These are phyloP conservation scores for Hippopotamus amphibius DNA, from an alignment of 2,113 vertebrate genomes.

Conservation along the genomic window DNA sequence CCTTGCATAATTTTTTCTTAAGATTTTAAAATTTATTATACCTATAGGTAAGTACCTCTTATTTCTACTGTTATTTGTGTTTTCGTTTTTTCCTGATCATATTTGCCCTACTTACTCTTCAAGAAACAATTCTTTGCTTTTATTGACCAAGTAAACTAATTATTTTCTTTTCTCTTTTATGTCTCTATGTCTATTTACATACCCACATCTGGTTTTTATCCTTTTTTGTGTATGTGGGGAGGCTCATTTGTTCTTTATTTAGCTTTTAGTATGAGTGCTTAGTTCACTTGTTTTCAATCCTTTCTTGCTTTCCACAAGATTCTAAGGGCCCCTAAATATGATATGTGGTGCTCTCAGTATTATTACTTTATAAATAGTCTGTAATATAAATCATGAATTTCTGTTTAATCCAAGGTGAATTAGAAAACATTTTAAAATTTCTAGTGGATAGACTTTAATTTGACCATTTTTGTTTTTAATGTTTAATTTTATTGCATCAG, in stretches of 20 bases:
- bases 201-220: neutral
- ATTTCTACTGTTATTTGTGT: slow-evolving; percentile 4
- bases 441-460: slow-evolving; percentile 28
- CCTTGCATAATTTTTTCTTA: neutral
- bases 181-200: neutral
- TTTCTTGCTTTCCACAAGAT: slow-evolving; percentile 35
- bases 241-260: neutral
- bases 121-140: neutral
- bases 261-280: neutral
- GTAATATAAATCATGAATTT: slow-evolving; percentile 33
- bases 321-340: neutral
- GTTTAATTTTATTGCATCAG: slow-evolving; percentile 17
- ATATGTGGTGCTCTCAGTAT: neutral
- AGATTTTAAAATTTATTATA: neutral
- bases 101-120: neutral
- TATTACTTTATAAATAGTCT: neutral
- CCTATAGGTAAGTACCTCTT: neutral
- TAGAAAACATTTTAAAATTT: slow-evolving; percentile 31
- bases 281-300: neutral
- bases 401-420: slow-evolving; percentile 23
- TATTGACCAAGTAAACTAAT: neutral
- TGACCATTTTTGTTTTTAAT: slow-evolving; percentile 20
- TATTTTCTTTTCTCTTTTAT: slow-evolving; percentile 14
- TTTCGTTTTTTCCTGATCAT: neutral
- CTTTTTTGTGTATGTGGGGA: neutral